Percentiles rank a stretch among this genome's conserved stretches.
phyloP scores from a whole-genome alignment of 1,140 invertebrate genomes.

The Drosophila kurseongensis region DNA sequence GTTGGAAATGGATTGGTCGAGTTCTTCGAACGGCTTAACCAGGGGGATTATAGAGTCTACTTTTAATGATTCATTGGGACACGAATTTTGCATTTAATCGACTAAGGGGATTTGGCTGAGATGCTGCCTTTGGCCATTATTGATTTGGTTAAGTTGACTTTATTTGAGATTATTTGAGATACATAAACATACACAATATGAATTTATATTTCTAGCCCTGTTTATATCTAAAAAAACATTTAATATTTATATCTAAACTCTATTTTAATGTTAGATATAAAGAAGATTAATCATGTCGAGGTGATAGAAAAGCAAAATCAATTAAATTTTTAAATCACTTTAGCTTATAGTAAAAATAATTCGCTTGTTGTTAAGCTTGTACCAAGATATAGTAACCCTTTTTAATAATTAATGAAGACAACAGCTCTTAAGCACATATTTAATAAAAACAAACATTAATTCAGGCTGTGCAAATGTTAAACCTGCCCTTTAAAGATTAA shows the following conservation, averaged over 20 bases:
- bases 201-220: too few species aligned
- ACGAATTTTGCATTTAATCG: conserved; percentile 15
- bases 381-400: too few species aligned
- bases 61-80: conserved; percentile 35
- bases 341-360: too few species aligned
- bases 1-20: conserved; percentile 38
- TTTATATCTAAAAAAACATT: too few species aligned
- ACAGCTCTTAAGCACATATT: not conserved
- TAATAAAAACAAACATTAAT: not conserved
- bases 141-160: not conserved
- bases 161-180: too few species aligned
- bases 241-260: too few species aligned
- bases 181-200: too few species aligned
- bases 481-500: not conserved
- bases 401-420: not conserved
- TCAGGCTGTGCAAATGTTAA: not conserved
- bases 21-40: conserved; percentile 20
- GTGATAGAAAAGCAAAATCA: too few species aligned
- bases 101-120: not conserved
- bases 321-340: too few species aligned
- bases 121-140: not conserved
- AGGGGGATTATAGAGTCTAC: conserved; percentile 16
- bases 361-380: too few species aligned
- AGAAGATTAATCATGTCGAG: too few species aligned
- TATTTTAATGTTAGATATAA: too few species aligned